phyloP scores from a whole-genome alignment of 2,113 vertebrate genomes.

The Actinemys pallida region DNA sequence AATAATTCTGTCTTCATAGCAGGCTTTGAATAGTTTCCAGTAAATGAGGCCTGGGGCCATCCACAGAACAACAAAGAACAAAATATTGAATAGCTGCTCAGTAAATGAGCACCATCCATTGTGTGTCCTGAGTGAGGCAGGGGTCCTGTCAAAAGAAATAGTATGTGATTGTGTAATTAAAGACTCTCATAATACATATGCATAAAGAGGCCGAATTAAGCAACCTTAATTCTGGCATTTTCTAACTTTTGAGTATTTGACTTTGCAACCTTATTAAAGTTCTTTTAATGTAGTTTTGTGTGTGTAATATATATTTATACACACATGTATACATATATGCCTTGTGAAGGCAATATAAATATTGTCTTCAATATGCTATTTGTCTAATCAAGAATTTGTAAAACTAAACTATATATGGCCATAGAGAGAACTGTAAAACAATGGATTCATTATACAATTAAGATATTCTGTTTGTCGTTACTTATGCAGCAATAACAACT shows the following conservation, averaged over 20 bases:
- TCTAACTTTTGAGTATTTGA: neutral
- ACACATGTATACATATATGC: neutral
- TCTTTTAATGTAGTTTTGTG: neutral
- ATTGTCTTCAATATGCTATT: neutral
- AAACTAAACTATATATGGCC: neutral
- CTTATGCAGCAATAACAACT: neutral
- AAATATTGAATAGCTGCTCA: neutral
- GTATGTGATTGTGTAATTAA: neutral
- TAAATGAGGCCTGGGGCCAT: neutral
- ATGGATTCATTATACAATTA: neutral
- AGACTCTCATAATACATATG: neutral
- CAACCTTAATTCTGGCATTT: neutral
- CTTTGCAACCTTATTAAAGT: neutral
- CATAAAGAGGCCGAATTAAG: neutral
- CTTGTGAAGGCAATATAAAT: neutral
- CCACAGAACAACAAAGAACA: neutral
- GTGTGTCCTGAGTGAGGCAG: neutral
- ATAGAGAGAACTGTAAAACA: neutral
- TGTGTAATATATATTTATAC: too few relatives aligned
- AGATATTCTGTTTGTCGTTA: neutral
- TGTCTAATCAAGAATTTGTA: neutral
- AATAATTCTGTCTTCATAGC: neutral
- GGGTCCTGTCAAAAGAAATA: neutral
- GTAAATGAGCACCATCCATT: neutral
- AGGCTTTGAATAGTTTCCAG: neutral